Base-by-base conservation (phyloP, 2,888 invertebrate genomes). In the Chrysotoxum bicinctum region DNA sequence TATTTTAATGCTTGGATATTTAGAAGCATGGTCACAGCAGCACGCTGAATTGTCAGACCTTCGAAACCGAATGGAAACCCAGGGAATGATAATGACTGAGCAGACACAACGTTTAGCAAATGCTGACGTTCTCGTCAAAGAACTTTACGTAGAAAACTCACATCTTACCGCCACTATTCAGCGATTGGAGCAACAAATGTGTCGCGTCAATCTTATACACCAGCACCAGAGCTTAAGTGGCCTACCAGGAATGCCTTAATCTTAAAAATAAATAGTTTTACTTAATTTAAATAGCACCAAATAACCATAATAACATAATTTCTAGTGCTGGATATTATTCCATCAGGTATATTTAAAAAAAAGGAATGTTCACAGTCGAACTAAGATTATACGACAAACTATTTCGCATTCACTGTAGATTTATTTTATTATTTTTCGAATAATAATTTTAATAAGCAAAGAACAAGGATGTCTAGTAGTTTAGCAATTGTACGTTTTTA, bases 91-190 rank as follows among this genome's bases (percentile, higher is more conserved):
- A 90, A 88, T 93, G 91, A 90, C 92, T 87, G 90, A 92, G 83
- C 93, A 95, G 92, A 92, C 93, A 70, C 95, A 96, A 89, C 94
- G 95, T 87, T 93, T 97, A 77, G 94, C 95, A 45, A 94, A 94
- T 89, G 95, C 96, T 16, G 97, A 97, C 91, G 91, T 95, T 89
- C 93, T 97, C 56, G 95, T 96, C 23, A 96, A 96, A 92, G 97
- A 97, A 89, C 93, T 97, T 83, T 97, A 95, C 92, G 94, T 97
- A 66, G 97, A 97, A 92, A 97, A 97, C 93, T 95, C 97, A 70
- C 95, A 96, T 91, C 93, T 97, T 78, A 93, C 94, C 78, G 95
- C 95, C 21, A 94, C 94, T 6, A 91, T 92, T 50, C 92, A 92
- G 88, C 89, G 91, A 32, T 87, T 92, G 58, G 92, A 92, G 74